These are phyloP conservation scores for Sebastes dallii DNA, from an alignment of 2,797 vertebrate species.

Conservation along the genomic window DNA sequence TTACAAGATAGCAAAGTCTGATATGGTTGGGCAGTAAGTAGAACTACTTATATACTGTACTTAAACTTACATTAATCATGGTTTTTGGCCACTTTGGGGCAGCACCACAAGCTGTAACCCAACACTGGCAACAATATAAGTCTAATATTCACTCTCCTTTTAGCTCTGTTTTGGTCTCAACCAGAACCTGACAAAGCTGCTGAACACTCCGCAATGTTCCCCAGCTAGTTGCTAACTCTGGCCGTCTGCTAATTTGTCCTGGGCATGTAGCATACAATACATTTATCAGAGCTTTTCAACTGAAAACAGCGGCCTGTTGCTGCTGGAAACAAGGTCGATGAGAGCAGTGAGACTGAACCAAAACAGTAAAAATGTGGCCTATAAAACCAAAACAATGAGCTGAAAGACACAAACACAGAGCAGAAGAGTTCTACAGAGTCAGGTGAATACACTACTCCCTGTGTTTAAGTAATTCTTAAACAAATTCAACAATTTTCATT, in stretches of 20 bases:
- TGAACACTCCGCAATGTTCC: background rate
- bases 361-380: too few species aligned
- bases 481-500: too few species aligned
- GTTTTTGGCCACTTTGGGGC: too few species aligned
- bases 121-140: background rate
- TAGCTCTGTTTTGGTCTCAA: background rate
- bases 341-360: too few species aligned
- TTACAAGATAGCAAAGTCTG: background rate
- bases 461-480: background rate
- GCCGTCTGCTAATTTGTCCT: background rate
- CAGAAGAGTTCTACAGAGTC: background rate
- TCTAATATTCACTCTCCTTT: background rate
- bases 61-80: too few species aligned
- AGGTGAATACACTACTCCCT: background rate
- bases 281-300: background rate
- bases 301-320: background rate
- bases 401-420: background rate
- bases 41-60: too few species aligned
- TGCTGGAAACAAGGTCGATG: too few species aligned
- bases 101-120: too few species aligned
- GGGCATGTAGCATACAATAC: background rate
- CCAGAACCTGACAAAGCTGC: background rate
- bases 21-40: background rate
- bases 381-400: too few species aligned
- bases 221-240: background rate